Evolutionary conservation across 2,888 invertebrate species (phyloP).

Genomic region (Leptopilina drosophilae): DNA sequence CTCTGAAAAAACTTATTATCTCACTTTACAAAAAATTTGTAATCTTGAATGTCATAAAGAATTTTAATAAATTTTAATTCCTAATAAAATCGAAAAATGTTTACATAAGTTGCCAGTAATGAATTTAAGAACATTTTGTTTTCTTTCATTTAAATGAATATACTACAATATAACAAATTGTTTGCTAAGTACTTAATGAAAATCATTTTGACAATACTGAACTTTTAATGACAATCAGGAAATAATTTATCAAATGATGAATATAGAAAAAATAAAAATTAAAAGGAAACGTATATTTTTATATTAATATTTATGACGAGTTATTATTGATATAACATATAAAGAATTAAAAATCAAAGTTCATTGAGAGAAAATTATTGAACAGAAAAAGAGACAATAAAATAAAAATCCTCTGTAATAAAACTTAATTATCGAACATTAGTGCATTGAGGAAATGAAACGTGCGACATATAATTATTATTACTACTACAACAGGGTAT

Average conservation of each 20-base stretch:
- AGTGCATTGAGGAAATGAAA: neutral
- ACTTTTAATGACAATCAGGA: too few species aligned
- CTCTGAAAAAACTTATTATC: too few species aligned
- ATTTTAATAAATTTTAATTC: too few species aligned
- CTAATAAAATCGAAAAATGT: too few species aligned
- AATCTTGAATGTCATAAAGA: too few species aligned
- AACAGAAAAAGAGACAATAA: neutral
- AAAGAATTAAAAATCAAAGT: constrained; percentile 2
- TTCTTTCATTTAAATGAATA: too few species aligned
- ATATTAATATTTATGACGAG: neutral
- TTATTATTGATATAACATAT: neutral
- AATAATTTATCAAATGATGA: neutral
- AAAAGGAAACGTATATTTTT: neutral
- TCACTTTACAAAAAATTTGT: too few species aligned
- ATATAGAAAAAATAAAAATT: neutral
- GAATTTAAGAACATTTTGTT: too few species aligned
- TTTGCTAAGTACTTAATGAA: too few species aligned
- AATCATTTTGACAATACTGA: too few species aligned
- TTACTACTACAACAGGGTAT: neutral
- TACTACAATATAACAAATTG: too few species aligned
- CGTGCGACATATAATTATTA: neutral
- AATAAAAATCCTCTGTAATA: neutral
- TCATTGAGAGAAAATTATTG: neutral
- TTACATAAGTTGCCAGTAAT: too few species aligned
- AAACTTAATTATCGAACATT: neutral